Evolutionary conservation across 1,140 invertebrate genomes (phyloP).

Genomic region (Pinna nobilis): DNA sequence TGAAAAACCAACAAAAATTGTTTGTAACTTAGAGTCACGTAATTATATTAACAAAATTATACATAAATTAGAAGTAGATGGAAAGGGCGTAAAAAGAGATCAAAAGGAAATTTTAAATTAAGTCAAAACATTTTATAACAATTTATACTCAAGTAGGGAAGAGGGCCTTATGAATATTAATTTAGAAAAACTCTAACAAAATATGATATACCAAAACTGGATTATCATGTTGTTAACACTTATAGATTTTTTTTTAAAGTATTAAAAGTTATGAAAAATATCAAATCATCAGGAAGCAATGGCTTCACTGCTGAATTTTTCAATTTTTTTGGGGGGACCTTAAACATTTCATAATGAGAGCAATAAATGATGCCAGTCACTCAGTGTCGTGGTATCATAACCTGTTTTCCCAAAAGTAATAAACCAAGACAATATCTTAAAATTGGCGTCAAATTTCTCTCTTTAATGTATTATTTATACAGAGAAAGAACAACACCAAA

Average conservation of each 20-base stretch:
- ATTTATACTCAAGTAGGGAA: not conserved
- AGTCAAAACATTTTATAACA: not conserved
- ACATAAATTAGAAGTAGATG: constrained; percentile 3
- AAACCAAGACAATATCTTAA: not conserved
- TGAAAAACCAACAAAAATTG: constrained; percentile 42
- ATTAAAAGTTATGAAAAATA: not conserved
- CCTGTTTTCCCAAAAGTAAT: constrained; percentile 9
- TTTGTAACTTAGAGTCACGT: constrained; percentile 27
- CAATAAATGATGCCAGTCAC: constrained; percentile 7
- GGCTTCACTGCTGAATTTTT: constrained; percentile 3
- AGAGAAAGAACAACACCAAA: too few species aligned
- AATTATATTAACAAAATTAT: constrained; percentile 38
- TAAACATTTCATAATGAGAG: not conserved
- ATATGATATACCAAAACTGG: not conserved
- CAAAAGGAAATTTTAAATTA: not conserved
- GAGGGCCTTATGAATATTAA: not conserved
- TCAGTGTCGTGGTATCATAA: not conserved
- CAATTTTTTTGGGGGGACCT: not conserved
- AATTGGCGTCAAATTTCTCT: not conserved
- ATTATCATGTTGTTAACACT: not conserved
- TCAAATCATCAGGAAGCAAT: not conserved
- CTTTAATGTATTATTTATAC: not conserved
- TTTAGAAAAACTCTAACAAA: not conserved
- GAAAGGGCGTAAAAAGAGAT: not conserved
- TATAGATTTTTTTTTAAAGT: not conserved